A percentile compares a stretch with the other conserved stretches of the same genome.
These are phyloP conservation scores for Nasonia longicornis DNA, from an alignment of 1,140 invertebrate genomes.

Conservation along the genomic window DNA sequence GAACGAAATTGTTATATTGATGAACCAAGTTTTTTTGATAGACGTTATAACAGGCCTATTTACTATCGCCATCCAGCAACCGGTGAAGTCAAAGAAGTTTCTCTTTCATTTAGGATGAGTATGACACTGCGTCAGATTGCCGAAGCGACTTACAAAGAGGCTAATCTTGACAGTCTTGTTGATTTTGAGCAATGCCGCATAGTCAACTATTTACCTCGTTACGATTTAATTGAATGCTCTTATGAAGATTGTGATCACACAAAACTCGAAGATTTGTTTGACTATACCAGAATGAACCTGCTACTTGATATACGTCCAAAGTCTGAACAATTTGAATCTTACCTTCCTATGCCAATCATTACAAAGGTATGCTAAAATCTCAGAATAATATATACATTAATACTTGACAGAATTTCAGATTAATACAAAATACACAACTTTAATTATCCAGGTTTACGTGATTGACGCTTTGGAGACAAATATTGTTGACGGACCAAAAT, in stretches of 20 bases:
- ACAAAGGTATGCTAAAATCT: conserved; percentile 62
- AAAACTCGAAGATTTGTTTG: neutral
- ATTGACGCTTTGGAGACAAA: conserved; percentile 73
- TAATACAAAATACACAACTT: neutral
- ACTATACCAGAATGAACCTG: conserved; percentile 67
- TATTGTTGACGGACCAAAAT: conserved; percentile 74
- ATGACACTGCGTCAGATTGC: conserved; percentile 73
- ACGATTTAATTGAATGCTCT: conserved; percentile 13
- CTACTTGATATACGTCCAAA: conserved; percentile 78
- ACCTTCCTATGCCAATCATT: conserved; percentile 69
- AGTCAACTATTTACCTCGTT: conserved; percentile 73
- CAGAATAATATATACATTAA: neutral
- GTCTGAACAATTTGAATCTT: conserved; percentile 76
- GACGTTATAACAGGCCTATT: conserved; percentile 67
- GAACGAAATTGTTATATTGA: conserved; percentile 69
- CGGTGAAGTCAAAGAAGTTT: conserved; percentile 69
- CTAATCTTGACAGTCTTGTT: conserved; percentile 73
- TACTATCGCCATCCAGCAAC: conserved; percentile 75
- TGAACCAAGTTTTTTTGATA: conserved; percentile 67
- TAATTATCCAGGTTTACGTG: conserved; percentile 69
- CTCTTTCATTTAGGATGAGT: conserved; percentile 72
- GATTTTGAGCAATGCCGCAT: conserved; percentile 78
- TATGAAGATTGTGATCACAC: neutral
- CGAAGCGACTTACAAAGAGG: conserved; percentile 72
- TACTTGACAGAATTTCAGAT: neutral